phyloP scores from a whole-genome alignment of 2,888 invertebrate genomes.

The Hoplodrina ambigua region DNA sequence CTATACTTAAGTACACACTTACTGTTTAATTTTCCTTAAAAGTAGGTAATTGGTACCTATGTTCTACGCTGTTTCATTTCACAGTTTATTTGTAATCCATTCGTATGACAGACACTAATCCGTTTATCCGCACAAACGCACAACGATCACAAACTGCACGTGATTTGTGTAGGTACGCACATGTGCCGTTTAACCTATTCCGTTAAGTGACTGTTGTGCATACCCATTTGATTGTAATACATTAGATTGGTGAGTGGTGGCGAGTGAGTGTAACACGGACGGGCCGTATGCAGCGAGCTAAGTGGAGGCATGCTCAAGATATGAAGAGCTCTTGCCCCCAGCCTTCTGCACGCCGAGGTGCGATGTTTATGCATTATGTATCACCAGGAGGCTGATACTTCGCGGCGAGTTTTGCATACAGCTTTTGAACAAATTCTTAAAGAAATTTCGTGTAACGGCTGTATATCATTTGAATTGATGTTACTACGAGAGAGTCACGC shows the following conservation, averaged over 20 bases:
- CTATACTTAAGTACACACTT: background rate
- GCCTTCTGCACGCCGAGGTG: conserved; percentile 71
- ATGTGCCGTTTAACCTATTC: conserved; percentile 33
- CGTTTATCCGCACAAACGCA: conserved; percentile 35
- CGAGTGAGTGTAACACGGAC: conserved; percentile 60
- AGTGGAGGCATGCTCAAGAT: conserved; percentile 73
- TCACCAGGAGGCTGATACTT: conserved; percentile 68
- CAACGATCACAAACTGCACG: conserved; percentile 39
- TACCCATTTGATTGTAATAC: conserved; percentile 60
- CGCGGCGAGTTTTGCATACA: conserved; percentile 67
- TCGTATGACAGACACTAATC: conserved; percentile 13
- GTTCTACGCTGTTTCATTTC: conserved; percentile 7
- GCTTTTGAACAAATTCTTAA: conserved; percentile 64
- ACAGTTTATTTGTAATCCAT: conserved; percentile 21
- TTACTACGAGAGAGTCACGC: conserved; percentile 36
- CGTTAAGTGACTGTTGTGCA: conserved; percentile 28
- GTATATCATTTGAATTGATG: conserved; percentile 58
- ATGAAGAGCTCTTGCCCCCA: conserved; percentile 74
- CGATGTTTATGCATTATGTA: conserved; percentile 80
- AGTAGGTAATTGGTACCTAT: background rate
- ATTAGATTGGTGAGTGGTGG: conserved; percentile 61
- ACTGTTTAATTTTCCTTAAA: background rate
- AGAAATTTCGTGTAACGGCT: conserved; percentile 48
- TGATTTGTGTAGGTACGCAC: conserved; percentile 27
- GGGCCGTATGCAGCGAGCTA: conserved; percentile 63